phyloP scores from a whole-genome alignment of 1,140 invertebrate genomes.

The Magallana gigas region DNA sequence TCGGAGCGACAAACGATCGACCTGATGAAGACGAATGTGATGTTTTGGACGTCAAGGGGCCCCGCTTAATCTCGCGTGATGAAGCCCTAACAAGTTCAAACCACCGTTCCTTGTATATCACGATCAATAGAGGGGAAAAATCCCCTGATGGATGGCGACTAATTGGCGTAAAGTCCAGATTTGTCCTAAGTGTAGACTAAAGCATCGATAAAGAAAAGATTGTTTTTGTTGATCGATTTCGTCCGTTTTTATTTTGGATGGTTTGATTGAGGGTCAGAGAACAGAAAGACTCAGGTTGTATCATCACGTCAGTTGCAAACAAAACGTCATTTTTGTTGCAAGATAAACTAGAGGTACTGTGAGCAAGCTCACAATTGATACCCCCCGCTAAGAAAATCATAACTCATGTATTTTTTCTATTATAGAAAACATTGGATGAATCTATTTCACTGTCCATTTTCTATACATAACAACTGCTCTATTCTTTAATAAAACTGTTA shows the following conservation, averaged over 20 bases:
- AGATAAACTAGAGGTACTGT: too few relatives aligned
- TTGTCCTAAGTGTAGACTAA: constrained; percentile 10
- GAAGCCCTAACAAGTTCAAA: constrained; percentile 30
- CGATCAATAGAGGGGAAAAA: background rate
- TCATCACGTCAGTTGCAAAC: too few relatives aligned
- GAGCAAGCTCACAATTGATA: too few relatives aligned
- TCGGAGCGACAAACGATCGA: constrained; percentile 15
- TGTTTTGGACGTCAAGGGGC: background rate
- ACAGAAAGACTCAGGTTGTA: too few relatives aligned
- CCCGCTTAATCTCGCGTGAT: constrained; percentile 30
- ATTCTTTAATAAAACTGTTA: too few relatives aligned
- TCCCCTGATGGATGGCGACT: constrained; percentile 1
- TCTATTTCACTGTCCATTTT: too few relatives aligned
- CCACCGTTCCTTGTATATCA: background rate
- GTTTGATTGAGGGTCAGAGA: background rate
- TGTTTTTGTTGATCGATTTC: constrained; percentile 18
- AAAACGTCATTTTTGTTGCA: too few relatives aligned
- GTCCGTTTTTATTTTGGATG: background rate
- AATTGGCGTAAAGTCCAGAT: constrained; percentile 24
- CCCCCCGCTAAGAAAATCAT: too few relatives aligned
- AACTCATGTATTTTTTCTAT: too few relatives aligned
- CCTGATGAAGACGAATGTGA: constrained; percentile 29
- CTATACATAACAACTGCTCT: too few relatives aligned
- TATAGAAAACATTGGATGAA: too few relatives aligned
- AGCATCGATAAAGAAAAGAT: constrained; percentile 3